Base-by-base conservation (phyloP, 2,888 invertebrate species). In the Athrips mouffetella region DNA sequence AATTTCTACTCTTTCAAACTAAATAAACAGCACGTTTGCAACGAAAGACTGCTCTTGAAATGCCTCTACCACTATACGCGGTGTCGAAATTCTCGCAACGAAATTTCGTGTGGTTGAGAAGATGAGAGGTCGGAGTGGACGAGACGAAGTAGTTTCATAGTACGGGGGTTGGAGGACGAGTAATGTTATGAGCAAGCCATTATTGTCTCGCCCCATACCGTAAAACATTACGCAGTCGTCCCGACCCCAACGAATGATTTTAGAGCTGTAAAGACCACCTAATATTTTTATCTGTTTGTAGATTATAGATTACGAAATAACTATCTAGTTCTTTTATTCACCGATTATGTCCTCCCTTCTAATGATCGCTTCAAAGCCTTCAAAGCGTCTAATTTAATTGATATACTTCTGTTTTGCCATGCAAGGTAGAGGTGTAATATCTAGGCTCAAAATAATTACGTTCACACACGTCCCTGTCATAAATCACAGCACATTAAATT, bases 161-260 rank as follows among this genome's bases (percentile, higher is more conserved):
- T 82, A 79, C 61, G 65, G 65, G 70, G 82, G 73, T 68, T 59
- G 63, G 75, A 76, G 79, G 81, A 86, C 85, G 88, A 88, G 88
- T 88, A 82, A 88, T 88, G 88, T 88, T 88, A 88, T 88, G 88
- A 88, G 88, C 87, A 81, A 84, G 76, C 87, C 88, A 88, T 88
- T 88, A 88, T 88, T 88, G 88, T 88, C 87, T 87, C 86, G 82
- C 81, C 82, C 86, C 83, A 88, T 88, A 86, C 87, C 87, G 87
- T 88, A 88, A 87, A 88, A 83, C 86, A 87, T 87, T 86, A 87
- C 85, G 82, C 76, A 87, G 84, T 78, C 75, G 78, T 76, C 70
- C 74, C 78, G 76, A 73, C 74, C 74, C 73, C 67, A 69, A 65
- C 59, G 66, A 66, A 80, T 75, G 70, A 64, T 74, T 70, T 67